A percentile compares a stretch with the other conserved stretches of the same genome.
phyloP scores from a whole-genome alignment of 2,888 invertebrate species.

The Limnephilus marmoratus region DNA sequence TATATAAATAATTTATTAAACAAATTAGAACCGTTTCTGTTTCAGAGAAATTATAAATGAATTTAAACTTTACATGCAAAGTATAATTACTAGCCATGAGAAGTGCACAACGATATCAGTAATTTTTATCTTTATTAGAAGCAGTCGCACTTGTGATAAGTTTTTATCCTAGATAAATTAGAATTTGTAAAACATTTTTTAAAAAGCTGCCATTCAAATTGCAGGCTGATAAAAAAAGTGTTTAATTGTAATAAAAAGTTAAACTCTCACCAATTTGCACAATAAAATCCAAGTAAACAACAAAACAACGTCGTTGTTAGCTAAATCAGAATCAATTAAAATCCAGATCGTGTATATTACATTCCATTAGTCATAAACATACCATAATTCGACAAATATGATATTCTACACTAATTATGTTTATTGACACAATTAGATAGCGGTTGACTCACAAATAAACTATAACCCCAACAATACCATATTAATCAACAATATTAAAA shows the following conservation, averaged over 20 bases:
- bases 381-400: not conserved
- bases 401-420: not conserved
- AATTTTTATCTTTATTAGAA: too few relatives aligned
- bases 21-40: too few relatives aligned
- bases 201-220: too few relatives aligned
- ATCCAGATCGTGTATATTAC: not conserved
- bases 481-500: not conserved
- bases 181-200: too few relatives aligned
- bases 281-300: not conserved
- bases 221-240: not conserved
- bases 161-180: too few relatives aligned
- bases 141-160: too few relatives aligned
- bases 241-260: not conserved
- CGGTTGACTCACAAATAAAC: conserved; percentile 33
- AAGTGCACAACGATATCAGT: too few relatives aligned
- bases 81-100: too few relatives aligned
- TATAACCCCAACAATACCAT: conserved; percentile 13
- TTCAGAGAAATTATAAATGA: too few relatives aligned
- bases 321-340: not conserved
- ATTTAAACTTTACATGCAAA: too few relatives aligned
- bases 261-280: not conserved
- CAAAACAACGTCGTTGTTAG: not conserved
- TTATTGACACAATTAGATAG: conserved; percentile 45
- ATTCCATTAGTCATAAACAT: conserved; percentile 17
- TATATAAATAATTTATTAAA: too few relatives aligned